A percentile compares a stretch with the other conserved stretches of the same genome.
Evolutionary conservation across 2,113 vertebrate species (phyloP).

Genomic region (Centropus bengalensis): DNA sequence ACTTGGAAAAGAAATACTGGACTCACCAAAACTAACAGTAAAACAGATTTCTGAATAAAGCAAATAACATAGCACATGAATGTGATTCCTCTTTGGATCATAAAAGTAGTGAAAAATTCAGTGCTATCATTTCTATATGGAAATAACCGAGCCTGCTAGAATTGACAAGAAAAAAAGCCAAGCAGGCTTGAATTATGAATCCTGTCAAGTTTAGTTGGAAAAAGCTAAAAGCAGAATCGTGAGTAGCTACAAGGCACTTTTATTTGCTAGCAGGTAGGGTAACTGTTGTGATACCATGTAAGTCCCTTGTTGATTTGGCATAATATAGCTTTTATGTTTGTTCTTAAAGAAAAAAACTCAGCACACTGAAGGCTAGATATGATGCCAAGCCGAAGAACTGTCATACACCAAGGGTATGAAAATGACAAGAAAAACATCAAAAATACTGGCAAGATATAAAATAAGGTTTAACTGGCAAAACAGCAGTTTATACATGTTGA

Average conservation of each 20-base stretch:
- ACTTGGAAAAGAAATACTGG: not conserved
- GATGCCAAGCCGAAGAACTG: not conserved
- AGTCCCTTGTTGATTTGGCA: not conserved
- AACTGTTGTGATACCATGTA: not conserved
- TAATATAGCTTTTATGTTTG: not conserved
- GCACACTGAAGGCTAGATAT: not conserved
- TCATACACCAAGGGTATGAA: not conserved
- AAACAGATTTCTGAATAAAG: not conserved
- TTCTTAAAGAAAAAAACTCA: not conserved
- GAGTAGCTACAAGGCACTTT: not conserved
- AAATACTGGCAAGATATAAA: not conserved
- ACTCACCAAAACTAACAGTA: not conserved
- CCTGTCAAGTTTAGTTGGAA: not conserved
- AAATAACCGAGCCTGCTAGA: not conserved
- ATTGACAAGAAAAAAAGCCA: not conserved
- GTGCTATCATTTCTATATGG: not conserved
- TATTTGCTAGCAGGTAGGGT: not conserved
- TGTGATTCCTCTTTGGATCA: not conserved
- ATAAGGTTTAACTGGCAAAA: not conserved
- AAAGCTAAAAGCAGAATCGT: slow-evolving; percentile 19
- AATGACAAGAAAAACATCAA: not conserved
- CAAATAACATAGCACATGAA: not conserved
- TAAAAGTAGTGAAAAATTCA: not conserved
- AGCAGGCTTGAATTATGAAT: not conserved
- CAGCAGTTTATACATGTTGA: not conserved